A percentile compares a stretch with the other conserved stretches of the same genome.
These are phyloP conservation scores for Sturnus vulgaris DNA, from an alignment of 2,113 vertebrate species.

Conservation along the genomic window DNA sequence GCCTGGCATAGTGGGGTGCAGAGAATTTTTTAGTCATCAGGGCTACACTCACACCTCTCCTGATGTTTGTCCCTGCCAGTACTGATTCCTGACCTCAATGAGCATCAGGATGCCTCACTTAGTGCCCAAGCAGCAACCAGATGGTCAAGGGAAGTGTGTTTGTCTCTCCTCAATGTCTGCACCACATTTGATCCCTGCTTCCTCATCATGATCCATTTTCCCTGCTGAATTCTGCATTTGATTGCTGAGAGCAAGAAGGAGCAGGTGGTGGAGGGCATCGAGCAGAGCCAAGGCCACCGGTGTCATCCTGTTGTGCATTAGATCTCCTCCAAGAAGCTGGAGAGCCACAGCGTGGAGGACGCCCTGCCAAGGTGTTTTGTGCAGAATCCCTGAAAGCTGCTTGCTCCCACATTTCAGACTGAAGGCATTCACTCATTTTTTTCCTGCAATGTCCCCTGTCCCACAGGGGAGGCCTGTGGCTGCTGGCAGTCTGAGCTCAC, in stretches of 20 bases:
- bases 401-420: not conserved
- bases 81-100: not conserved
- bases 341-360: rapidly evolving
- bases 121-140: not conserved
- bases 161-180: rapidly evolving
- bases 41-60: not conserved
- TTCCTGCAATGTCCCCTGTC: not conserved
- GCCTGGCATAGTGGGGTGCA: too few relatives aligned
- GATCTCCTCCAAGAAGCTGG: not conserved
- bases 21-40: not conserved
- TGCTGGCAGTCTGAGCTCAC: not conserved
- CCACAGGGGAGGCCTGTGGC: not conserved
- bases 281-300: not conserved
- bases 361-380: not conserved
- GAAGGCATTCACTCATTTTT: not conserved
- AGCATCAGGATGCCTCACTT: not conserved
- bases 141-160: not conserved
- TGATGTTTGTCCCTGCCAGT: not conserved
- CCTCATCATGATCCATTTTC: not conserved
- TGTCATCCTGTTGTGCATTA: rapidly evolving
- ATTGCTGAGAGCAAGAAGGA: not conserved
- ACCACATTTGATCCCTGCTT: not conserved
- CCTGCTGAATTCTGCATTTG: rapidly evolving
- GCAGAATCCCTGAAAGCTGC: not conserved
- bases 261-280: not conserved